These are phyloP conservation scores for Oncopodura yosiiana DNA, from an alignment of 1,140 invertebrate genomes.

Conservation along the genomic window DNA sequence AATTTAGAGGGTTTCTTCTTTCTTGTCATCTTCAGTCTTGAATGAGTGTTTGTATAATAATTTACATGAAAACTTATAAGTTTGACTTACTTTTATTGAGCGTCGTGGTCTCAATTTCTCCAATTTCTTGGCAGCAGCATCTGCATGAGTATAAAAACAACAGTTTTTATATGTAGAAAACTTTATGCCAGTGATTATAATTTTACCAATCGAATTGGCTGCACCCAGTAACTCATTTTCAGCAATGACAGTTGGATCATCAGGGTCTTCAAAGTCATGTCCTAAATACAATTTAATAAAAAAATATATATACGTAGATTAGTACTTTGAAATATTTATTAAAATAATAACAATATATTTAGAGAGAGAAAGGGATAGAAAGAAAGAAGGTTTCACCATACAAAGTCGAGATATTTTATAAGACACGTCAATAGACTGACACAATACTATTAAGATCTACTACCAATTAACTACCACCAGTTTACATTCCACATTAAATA, in stretches of 20 bases:
- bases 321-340: neutral
- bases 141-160: slow-evolving; percentile 42
- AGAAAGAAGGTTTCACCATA: too few relatives aligned
- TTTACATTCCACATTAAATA: neutral
- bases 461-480: too few relatives aligned
- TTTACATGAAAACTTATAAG: slow-evolving; percentile 10
- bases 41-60: neutral
- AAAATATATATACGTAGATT: neutral
- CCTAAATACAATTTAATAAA: slow-evolving; percentile 48
- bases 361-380: neutral
- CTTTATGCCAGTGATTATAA: neutral
- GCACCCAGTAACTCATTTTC: slow-evolving; percentile 97
- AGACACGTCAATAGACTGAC: neutral
- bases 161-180: neutral
- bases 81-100: slow-evolving; percentile 44
- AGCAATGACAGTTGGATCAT: slow-evolving; percentile 93
- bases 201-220: slow-evolving; percentile 69
- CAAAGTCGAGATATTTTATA: neutral
- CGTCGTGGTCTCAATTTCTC: slow-evolving; percentile 76
- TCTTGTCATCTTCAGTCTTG: neutral
- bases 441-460: too few relatives aligned
- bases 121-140: slow-evolving; percentile 93
- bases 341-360: neutral
- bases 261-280: slow-evolving; percentile 86
- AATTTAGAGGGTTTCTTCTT: neutral